Evolutionary conservation across 2,888 invertebrate species (phyloP).

Genomic region (Busseola fusca): DNA sequence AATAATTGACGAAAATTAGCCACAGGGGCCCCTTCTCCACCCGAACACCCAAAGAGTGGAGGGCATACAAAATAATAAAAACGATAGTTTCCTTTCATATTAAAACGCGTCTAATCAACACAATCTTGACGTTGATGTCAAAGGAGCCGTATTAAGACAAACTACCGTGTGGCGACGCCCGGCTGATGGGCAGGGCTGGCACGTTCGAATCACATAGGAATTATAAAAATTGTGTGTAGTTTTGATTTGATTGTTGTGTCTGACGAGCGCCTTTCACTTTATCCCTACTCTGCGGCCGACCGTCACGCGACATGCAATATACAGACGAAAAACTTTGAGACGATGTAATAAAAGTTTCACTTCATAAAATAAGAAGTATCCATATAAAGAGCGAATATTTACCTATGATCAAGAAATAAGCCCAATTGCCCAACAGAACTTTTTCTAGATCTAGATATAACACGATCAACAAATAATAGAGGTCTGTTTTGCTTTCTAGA

Average conservation of each 20-base stretch:
- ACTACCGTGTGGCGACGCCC: constrained; percentile 45
- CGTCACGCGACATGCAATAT: too few species aligned
- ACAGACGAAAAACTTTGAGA: too few species aligned
- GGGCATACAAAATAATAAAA: constrained; percentile 28
- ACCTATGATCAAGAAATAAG: background rate
- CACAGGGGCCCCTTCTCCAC: constrained; percentile 26
- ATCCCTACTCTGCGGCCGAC: too few species aligned
- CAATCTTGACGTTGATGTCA: constrained; percentile 56
- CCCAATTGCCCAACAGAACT: background rate
- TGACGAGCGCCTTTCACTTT: too few species aligned
- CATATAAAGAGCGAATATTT: background rate
- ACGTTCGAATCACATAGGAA: background rate
- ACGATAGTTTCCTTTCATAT: constrained; percentile 37
- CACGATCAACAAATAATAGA: too few species aligned
- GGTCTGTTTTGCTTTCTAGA: background rate
- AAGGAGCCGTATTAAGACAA: constrained; percentile 60
- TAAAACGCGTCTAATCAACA: constrained; percentile 51
- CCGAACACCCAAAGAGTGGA: constrained; percentile 26
- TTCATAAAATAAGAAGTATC: too few species aligned
- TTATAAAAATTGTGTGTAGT: too few species aligned
- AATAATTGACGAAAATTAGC: constrained; percentile 48
- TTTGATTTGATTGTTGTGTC: too few species aligned
- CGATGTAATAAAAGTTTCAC: too few species aligned
- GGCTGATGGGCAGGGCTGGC: constrained; percentile 53
- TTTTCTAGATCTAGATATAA: too few species aligned